Conservation (phyloP, 2,797 vertebrate genomes). For the Chrosomus eos region DNA sequence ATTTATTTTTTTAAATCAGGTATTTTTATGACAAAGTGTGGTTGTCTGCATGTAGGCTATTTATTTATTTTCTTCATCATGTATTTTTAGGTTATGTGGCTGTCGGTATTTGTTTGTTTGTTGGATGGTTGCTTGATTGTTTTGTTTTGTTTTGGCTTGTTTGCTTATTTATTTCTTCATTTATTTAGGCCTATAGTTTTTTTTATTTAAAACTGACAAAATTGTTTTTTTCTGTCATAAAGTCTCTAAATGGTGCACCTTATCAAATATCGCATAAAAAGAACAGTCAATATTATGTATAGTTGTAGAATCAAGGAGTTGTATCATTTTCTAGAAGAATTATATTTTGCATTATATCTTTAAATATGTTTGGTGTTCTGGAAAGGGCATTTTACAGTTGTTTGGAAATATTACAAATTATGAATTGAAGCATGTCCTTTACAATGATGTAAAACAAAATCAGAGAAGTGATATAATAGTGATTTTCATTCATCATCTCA, state of each 20-base stretch:
- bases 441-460: background rate
- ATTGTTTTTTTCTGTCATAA: background rate
- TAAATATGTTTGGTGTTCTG: background rate
- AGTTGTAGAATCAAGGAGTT: background rate
- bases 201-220: background rate
- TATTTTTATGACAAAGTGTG: too few species aligned
- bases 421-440: background rate
- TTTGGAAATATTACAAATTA: background rate
- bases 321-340: background rate
- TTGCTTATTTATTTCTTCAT: background rate
- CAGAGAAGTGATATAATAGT: background rate
- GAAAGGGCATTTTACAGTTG: background rate
- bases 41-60: too few species aligned
- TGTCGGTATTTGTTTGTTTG: background rate
- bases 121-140: background rate
- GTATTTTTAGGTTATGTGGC: too few species aligned
- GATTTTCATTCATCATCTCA: background rate
- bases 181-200: background rate
- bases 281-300: background rate
- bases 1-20: too few species aligned
- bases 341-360: background rate
- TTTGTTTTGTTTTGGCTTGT: background rate
- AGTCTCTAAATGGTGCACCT: too few species aligned
- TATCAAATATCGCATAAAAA: background rate
- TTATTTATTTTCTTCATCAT: background rate